Conservation (phyloP, 2,888 invertebrate species). For the Luffia ferchaultella region DNA sequence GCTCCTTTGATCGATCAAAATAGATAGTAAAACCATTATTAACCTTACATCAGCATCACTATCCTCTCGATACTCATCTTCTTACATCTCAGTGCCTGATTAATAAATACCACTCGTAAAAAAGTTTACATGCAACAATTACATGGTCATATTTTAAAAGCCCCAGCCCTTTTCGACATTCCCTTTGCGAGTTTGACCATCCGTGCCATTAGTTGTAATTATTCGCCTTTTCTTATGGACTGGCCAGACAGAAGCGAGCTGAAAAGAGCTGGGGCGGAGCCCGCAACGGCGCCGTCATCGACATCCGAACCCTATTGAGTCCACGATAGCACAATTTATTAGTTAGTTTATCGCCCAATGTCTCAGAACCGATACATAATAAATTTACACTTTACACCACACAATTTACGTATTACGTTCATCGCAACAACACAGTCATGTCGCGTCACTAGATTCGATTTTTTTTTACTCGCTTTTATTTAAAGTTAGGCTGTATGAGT, state of each 20-base stretch:
- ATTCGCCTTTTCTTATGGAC: no score
- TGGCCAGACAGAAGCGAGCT: not conserved
- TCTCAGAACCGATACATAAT: constrained; percentile 45
- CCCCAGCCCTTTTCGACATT: constrained; percentile 41
- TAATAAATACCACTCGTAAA: constrained; percentile 38
- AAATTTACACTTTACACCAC: constrained; percentile 62
- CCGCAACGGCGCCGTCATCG: constrained; percentile 44
- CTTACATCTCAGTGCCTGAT: not conserved
- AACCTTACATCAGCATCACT: not conserved
- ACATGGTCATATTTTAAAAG: constrained; percentile 40
- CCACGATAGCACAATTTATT: constrained; percentile 47
- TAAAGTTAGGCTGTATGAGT: constrained; percentile 8
- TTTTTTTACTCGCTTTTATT: not conserved
- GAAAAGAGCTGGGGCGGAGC: constrained; percentile 45
- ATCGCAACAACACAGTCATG: constrained; percentile 13
- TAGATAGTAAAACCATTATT: no score
- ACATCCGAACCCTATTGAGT: constrained; percentile 50
- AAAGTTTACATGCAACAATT: constrained; percentile 61
- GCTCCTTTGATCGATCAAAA: not conserved
- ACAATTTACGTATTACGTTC: constrained; percentile 40
- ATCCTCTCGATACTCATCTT: not conserved
- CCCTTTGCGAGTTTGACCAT: no score
- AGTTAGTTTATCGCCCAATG: constrained; percentile 19
- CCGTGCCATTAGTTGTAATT: no score
- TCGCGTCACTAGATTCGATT: not conserved